Evolutionary conservation across 2,888 invertebrate species (phyloP), one percentile per base, ranked within the genome.

Genomic region (Bellardia pandia): DNA sequence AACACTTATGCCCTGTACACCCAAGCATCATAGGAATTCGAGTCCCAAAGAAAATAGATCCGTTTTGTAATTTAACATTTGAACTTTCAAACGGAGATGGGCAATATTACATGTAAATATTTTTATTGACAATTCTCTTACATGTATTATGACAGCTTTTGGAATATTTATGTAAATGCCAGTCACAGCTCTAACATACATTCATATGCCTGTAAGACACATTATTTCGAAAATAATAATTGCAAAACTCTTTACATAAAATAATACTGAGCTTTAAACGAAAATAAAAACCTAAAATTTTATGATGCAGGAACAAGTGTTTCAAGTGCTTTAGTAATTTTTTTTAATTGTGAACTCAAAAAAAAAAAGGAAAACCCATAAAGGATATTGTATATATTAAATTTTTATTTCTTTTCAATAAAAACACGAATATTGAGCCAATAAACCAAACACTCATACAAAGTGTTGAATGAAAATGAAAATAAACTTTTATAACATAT

Each of bases 91-190:
- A 2, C 1, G 2, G 11, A 3, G 13, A 13, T 0, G 11, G 13
- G 11, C 9, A 8, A 56, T 14, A 51, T 37, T 2, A 13, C 37
- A 51, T 16, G 51, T 64, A 53, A 64, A 64, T 48, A 76, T 53
- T 64, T 64, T 64, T 51, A 53, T 64, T 53, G 51, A 40, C 51
- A 64, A 23, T 51, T 53, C 9, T 23, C 9, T 64, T 53, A 40
- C 40, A 48, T 40, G 53, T 51, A 33, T 40, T 40, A 64, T 68
- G 23, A 37, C 33, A 53, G n/a, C 16, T n/a, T 53, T 11, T 37
- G 51, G 51, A 11, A 53, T 33, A n/a, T 53, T 53, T 51, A 14
- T 1, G 14, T 56, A 23, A 56, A 56, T 56, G 16, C 3, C 6
- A 56, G 23, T 56, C 23, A 56, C 23, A 51, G n/a, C 51, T n/a